A percentile compares a stretch with the other conserved stretches of the same genome.
Conservation (phyloP, 2,113 vertebrate genomes). For the Anguilla rostrata region DNA sequence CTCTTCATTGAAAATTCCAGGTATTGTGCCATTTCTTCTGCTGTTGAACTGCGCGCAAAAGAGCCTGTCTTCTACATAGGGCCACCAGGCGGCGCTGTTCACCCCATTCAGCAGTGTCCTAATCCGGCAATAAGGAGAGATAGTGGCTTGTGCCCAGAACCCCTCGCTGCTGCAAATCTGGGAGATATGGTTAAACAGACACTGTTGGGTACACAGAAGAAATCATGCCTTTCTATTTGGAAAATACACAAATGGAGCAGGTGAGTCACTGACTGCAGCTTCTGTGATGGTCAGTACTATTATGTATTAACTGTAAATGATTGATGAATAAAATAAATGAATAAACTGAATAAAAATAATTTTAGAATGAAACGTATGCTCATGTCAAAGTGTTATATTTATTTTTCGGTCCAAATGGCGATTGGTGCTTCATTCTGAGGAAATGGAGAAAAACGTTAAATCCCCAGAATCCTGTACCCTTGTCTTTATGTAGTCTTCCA, state of each 20-base stretch:
- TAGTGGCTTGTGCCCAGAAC: constrained; percentile 41
- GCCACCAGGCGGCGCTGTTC: constrained; percentile 31
- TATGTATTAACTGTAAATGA: too few relatives aligned
- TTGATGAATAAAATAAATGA: too few relatives aligned
- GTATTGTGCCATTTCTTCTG: constrained; percentile 35
- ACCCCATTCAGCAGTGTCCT: constrained; percentile 16
- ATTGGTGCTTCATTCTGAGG: not conserved
- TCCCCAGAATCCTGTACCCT: not conserved
- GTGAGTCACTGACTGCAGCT: not conserved
- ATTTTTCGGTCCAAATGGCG: not conserved
- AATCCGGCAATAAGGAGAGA: constrained; percentile 33
- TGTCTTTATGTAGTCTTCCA: not conserved
- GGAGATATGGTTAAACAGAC: constrained; percentile 1
- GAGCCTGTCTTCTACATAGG: constrained; percentile 34
- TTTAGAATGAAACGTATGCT: not conserved
- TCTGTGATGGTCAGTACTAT: not conserved
- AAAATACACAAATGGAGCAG: not conserved
- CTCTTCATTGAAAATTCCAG: not conserved
- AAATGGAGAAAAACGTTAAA: too few relatives aligned
- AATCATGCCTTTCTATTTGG: too few relatives aligned
- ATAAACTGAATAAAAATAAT: not conserved
- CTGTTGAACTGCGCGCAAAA: constrained; percentile 20
- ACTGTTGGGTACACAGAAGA: not conserved
- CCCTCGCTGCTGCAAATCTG: constrained; percentile 45
- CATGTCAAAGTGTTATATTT: not conserved